Base-by-base conservation (phyloP, 2,113 vertebrate species). In the Oncorhynchus nerka region DNA sequence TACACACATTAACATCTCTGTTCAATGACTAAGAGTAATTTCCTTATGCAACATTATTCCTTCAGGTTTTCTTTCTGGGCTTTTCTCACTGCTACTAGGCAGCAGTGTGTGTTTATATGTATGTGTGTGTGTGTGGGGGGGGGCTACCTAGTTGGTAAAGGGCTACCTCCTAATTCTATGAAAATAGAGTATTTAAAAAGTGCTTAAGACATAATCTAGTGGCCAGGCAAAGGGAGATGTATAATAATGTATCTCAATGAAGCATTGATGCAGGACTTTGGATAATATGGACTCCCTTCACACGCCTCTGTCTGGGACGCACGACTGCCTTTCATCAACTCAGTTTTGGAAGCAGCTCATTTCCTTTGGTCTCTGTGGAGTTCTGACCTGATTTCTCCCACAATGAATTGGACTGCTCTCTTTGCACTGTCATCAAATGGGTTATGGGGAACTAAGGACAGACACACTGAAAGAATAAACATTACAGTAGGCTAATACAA, bases 391-490 rank as follows among this genome's bases (percentile, higher is more conserved):
- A 55, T 16, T 55, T 55, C 16, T 55, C 16, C 51, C 51, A 55
- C 16, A 32, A 20, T 9, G 19, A 20, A 59, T 51, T 61, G 28
- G 55, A 59, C 71, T 61, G 26, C 16, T 73, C 71, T 61, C 28
- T 73, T 73, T 73, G 71, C 55, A 4, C 12, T 34, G 71, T 34
- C 71, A 73, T 49, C 59, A 62, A 22, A 62, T 22, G 59, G 59
- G 19, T 62, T 62, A 62, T 9, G 20, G 3, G 19, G n/a, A 62
- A 62, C 59, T 62, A 9, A 7, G 5, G n/a, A 22, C 59, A 62
- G 59, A 62, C 59, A 8, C n/a, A 62, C 19, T 24, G n/a, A 62
- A 8, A 16, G 9, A 62, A 62, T 8, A 20, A 57, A 57, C 6
- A 57, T 19, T 15, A 57, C 13, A 57, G 39, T 22, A 62, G 12